Conservation (phyloP, 2,888 invertebrate species). For the Cataglyphis cursor region DNA sequence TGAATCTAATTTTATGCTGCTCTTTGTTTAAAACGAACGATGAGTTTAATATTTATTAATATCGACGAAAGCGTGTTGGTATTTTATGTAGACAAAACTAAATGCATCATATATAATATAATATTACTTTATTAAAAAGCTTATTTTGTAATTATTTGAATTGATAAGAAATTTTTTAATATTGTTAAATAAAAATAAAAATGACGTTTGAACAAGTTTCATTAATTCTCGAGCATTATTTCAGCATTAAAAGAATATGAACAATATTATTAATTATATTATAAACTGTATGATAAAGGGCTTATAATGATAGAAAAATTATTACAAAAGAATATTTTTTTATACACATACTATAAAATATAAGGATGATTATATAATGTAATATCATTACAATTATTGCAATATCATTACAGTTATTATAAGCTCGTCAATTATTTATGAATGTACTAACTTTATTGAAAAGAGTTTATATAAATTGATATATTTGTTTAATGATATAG, state of each 20-base stretch:
- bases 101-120: background rate
- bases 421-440: background rate
- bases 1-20: background rate
- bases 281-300: background rate
- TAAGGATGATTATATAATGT: too few species aligned
- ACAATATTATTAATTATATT: background rate
- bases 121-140: background rate
- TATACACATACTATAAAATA: background rate
- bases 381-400: background rate
- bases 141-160: background rate
- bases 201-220: background rate
- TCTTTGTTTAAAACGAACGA: background rate
- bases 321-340: background rate
- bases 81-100: background rate
- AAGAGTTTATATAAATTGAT: background rate
- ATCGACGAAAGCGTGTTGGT: background rate
- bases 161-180: background rate
- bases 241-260: background rate
- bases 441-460: background rate
- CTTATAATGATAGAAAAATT: background rate
- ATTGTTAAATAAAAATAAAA: background rate
- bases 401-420: background rate
- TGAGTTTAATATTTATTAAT: background rate
- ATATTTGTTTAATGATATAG: constrained; percentile 12
- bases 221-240: constrained; percentile 8